Evolutionary conservation across 2,113 vertebrate species (phyloP).

Genomic region (Lophotis ruficrista): DNA sequence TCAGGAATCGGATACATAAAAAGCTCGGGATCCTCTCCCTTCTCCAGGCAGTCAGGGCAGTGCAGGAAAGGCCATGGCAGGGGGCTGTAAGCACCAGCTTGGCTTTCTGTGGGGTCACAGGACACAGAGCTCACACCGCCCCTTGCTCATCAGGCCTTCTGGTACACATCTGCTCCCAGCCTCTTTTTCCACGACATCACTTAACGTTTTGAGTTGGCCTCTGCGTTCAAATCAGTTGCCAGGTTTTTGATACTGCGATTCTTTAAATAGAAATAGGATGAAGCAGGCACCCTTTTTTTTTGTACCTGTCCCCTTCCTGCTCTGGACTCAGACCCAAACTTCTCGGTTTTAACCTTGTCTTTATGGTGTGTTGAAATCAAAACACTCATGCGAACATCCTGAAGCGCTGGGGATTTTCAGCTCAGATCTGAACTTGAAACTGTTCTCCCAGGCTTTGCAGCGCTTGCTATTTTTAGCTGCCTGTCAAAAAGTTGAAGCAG

Average conservation of each 20-base stretch:
- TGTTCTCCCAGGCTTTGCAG: constrained; percentile 57
- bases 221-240: background rate
- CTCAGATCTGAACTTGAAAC: constrained; percentile 42
- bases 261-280: constrained; percentile 29
- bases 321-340: background rate
- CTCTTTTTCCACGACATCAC: background rate
- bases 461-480: constrained; percentile 47
- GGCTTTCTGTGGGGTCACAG: background rate
- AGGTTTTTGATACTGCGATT: background rate
- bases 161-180: background rate
- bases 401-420: constrained; percentile 47
- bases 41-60: background rate
- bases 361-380: constrained; percentile 30
- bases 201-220: background rate
- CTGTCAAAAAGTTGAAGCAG: constrained; percentile 57
- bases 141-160: accelerated
- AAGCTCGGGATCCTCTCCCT: background rate
- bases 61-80: background rate
- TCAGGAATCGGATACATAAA: background rate
- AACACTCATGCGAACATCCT: background rate
- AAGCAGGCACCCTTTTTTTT: background rate
- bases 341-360: constrained; percentile 19
- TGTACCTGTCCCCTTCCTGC: constrained; percentile 15
- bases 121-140: accelerated
- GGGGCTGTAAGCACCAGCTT: background rate